phyloP scores from a whole-genome alignment of 2,797 vertebrate genomes.

The Crypturellus tataupa region DNA sequence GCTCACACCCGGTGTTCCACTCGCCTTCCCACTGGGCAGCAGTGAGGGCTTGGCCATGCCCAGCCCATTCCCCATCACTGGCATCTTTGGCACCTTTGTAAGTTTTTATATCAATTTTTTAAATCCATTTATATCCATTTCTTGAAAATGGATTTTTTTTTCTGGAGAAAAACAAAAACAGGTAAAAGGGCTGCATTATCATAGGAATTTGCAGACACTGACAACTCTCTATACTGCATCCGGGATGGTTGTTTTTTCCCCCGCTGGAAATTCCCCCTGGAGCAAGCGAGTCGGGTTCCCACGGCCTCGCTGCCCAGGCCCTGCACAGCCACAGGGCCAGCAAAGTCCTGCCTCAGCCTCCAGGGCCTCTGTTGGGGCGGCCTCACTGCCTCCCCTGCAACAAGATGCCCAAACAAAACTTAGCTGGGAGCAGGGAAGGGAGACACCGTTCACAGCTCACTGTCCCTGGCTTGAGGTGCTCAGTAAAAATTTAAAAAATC shows the following conservation, averaged over 20 bases:
- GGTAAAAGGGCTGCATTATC: not conserved
- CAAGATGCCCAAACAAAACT: not conserved
- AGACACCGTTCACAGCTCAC: not conserved
- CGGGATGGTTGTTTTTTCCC: not conserved
- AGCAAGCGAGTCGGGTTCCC: not conserved
- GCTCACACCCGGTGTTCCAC: no score
- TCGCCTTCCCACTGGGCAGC: not conserved
- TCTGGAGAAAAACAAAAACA: no score
- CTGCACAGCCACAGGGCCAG: fast-evolving
- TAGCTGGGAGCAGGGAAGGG: not conserved
- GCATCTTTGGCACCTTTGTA: fast-evolving
- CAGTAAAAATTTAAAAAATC: no score
- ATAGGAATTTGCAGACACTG: constrained; percentile 1
- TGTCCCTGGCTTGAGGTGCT: not conserved
- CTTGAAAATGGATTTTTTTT: not conserved
- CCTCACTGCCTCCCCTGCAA: not conserved
- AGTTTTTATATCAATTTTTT: not conserved
- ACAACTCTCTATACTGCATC: not conserved
- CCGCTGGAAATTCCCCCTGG: not conserved
- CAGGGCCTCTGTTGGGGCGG: not conserved
- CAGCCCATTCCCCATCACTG: not conserved
- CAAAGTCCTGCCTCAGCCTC: not conserved
- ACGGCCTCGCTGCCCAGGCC: not conserved
- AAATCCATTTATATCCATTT: no score
- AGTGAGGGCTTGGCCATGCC: not conserved